Percentiles rank a stretch among this genome's conserved stretches.
Conservation (phyloP, 92 coral and sea anemone genomes). For the Siderastrea radians region DNA sequence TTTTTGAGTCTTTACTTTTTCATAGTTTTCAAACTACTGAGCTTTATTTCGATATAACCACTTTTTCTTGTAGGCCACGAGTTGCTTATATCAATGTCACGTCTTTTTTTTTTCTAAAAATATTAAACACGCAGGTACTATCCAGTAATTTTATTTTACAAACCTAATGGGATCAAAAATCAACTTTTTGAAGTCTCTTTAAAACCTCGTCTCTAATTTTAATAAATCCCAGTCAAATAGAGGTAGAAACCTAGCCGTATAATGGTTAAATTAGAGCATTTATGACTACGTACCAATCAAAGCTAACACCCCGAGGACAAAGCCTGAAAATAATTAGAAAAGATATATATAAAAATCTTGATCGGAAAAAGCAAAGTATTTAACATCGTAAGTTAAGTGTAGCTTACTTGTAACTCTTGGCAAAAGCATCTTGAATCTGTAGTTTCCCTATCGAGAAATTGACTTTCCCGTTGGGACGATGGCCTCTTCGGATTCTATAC, state of each 20-base stretch:
- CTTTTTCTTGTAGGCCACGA: too few species aligned
- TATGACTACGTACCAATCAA: slow-evolving; percentile 35
- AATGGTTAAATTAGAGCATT: background rate
- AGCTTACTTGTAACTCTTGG: slow-evolving; percentile 42
- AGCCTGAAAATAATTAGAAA: background rate
- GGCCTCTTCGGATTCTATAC: slow-evolving; percentile 1
- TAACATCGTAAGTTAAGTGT: too few species aligned
- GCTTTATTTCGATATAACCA: too few species aligned
- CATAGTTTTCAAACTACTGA: too few species aligned
- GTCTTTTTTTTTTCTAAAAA: too few species aligned
- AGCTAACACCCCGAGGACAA: slow-evolving; percentile 11
- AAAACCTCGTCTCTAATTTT: background rate
- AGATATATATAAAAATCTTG: background rate
- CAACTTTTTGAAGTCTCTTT: too few species aligned
- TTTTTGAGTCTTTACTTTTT: too few species aligned
- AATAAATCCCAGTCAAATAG: background rate
- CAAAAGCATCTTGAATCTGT: slow-evolving; percentile 16
- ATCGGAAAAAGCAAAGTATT: background rate
- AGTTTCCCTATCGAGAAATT: slow-evolving; percentile 15
- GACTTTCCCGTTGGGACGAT: slow-evolving; percentile 30
- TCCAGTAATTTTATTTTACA: too few species aligned
- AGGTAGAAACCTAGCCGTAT: background rate
- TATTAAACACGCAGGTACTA: too few species aligned
- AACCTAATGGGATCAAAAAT: background rate
- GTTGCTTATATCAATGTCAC: too few species aligned